A percentile compares a stretch with the other conserved stretches of the same genome.
phyloP scores from a whole-genome alignment of 2,113 vertebrate species.

The Oreamnos americanus region DNA sequence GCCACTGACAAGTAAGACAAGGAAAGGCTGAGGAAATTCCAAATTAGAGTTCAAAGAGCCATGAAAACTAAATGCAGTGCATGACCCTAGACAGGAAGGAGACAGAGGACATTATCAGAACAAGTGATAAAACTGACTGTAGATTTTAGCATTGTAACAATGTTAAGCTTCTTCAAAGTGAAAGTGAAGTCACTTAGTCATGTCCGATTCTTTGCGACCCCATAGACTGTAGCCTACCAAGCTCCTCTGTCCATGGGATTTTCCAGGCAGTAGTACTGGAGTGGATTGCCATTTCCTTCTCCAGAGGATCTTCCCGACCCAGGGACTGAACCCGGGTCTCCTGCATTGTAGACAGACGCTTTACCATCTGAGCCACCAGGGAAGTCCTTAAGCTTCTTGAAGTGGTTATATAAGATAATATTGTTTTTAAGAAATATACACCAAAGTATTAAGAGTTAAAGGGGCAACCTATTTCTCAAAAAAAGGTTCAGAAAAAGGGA shows the following conservation, averaged over 20 bases:
- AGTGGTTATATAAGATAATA: background rate
- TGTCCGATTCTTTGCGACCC: too few species aligned
- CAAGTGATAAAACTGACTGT: background rate
- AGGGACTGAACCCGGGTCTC: too few species aligned
- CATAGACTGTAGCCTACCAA: too few species aligned
- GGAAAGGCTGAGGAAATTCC: background rate
- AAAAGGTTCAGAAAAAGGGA: background rate
- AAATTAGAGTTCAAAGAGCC: conserved; percentile 2
- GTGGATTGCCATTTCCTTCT: too few species aligned
- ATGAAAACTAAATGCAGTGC: background rate
- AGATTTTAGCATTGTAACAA: conserved; percentile 15
- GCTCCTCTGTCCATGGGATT: too few species aligned
- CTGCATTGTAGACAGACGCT: too few species aligned
- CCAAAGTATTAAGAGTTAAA: background rate
- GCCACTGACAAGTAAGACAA: background rate
- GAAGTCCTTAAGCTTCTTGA: background rate
- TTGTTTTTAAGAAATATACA: conserved; percentile 4
- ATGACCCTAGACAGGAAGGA: background rate
- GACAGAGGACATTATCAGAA: background rate
- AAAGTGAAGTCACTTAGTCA: too few species aligned
- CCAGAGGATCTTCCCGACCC: too few species aligned
- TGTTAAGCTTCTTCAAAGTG: background rate
- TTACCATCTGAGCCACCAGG: too few species aligned
- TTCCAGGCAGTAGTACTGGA: too few species aligned
- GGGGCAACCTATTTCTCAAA: background rate